Evolutionary conservation across 2,797 vertebrate genomes (phyloP), one percentile per base, ranked within the genome.

Genomic region (Dromococcyx pavoninus): DNA sequence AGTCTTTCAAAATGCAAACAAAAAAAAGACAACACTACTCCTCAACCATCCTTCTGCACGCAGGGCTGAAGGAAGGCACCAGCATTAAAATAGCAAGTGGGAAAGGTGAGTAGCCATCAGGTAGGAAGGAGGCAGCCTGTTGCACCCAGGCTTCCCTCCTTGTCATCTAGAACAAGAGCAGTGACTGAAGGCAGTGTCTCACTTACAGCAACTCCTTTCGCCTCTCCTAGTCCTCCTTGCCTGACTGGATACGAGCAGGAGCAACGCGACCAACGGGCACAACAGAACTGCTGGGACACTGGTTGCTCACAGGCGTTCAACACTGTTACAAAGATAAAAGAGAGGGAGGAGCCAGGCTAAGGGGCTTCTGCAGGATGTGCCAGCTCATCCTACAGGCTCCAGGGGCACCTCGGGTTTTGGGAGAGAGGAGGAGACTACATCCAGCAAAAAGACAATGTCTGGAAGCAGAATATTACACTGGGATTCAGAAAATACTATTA

Each of bases 331-430:
- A 67, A 74, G 58, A 22, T 9, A 50, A 41, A 64, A 39, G 65
- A 44, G 87, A 82, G 71, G 94, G 95, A 87, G 96, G 95, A 93
- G 96, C 73, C 74, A 51, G 75, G 67, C 51, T 7, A 13, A 64
- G 72, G 24, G 58, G 88, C 60, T 92, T 76, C 54, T 19, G 32
- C 9, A 16, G 46, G 32, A n/a, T 4, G 10, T 10, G 69, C 72
- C 89, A 74, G 79, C 87, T 19, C 8, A 0, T 17, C 0, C 53
- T 16, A 33, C 51, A 3, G 32, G 6, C 66, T 61, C 41, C 5
- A 24, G 57, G 87, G 66, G 75, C 37, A 58, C 58, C 54, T 2
- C 6, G 43, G 51, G 6, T 3, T 46, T 24, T 11, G 84, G 76
- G 61, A 11, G 27, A 41, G 50, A 48, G 69, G 71, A 74, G 56